These are phyloP conservation scores for Drosophila melanosoma DNA, from an alignment of 2,888 invertebrate genomes.

Conservation along the genomic window DNA sequence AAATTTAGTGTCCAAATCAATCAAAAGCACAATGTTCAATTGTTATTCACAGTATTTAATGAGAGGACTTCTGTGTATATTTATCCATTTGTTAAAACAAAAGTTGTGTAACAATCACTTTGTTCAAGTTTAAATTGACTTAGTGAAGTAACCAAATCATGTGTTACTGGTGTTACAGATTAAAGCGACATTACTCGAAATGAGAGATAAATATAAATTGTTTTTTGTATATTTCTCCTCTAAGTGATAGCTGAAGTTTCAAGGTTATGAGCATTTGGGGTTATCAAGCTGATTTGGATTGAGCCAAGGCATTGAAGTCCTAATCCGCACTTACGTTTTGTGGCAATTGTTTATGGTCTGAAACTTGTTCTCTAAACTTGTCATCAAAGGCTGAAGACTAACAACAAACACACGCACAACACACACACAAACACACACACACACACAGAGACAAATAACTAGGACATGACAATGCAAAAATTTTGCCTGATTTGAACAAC, in stretches of 20 bases:
- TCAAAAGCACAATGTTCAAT: conserved; percentile 8
- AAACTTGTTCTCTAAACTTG: conserved; percentile 39
- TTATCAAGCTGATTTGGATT: conserved; percentile 22
- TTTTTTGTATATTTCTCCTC: not conserved
- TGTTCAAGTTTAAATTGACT: not conserved
- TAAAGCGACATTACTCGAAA: not conserved
- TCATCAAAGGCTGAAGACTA: conserved; percentile 28
- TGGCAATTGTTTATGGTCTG: conserved; percentile 29
- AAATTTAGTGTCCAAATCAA: conserved; percentile 13
- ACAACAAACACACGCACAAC: conserved; percentile 9
- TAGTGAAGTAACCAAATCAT: not conserved
- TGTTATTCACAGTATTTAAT: not conserved
- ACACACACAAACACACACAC: conserved; percentile 8
- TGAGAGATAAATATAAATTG: not conserved
- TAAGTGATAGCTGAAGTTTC: not conserved
- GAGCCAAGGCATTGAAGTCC: conserved; percentile 34
- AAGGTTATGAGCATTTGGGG: not conserved
- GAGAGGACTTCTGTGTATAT: not conserved
- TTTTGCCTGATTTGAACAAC: conserved; percentile 54
- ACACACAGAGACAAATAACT: conserved; percentile 8
- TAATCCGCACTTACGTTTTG: conserved; percentile 29
- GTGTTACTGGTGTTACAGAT: not conserved
- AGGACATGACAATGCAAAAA: conserved; percentile 64
- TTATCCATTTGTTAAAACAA: not conserved
- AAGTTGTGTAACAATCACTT: not conserved